A percentile compares a stretch with the other conserved stretches of the same genome.
Evolutionary conservation across 2,113 vertebrate species (phyloP).

Genomic region (Ascaphus truei): DNA sequence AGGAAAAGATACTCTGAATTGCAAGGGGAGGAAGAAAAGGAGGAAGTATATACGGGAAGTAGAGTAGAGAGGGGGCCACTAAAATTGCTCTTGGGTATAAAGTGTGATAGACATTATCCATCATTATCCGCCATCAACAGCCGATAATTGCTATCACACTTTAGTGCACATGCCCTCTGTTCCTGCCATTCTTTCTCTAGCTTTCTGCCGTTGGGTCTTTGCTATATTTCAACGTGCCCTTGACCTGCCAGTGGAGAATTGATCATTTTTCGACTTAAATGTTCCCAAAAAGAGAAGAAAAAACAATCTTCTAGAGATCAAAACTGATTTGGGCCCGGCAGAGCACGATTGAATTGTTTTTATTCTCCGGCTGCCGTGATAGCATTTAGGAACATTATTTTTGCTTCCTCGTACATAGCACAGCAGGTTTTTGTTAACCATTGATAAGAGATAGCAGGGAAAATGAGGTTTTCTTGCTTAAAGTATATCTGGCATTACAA

Average conservation of each 20-base stretch:
- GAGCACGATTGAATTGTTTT: background rate
- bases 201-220: background rate
- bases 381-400: background rate
- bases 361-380: background rate
- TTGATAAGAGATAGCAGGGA: too few relatives aligned
- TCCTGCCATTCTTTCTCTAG: too few relatives aligned
- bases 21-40: background rate
- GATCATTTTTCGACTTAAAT: background rate
- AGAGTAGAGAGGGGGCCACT: background rate
- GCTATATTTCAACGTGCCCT: background rate
- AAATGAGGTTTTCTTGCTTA: too few relatives aligned
- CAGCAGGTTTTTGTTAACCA: too few relatives aligned
- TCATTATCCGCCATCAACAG: background rate
- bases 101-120: background rate
- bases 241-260: conserved; percentile 4
- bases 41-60: background rate
- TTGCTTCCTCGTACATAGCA: background rate
- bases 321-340: background rate
- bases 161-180: too few relatives aligned
- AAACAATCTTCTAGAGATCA: background rate
- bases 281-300: background rate
- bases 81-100: too few relatives aligned
- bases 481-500: too few relatives aligned
- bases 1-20: too few relatives aligned
- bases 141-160: background rate